Base-by-base conservation (phyloP, 2,113 vertebrate species). In the Rafetus swinhoei region DNA sequence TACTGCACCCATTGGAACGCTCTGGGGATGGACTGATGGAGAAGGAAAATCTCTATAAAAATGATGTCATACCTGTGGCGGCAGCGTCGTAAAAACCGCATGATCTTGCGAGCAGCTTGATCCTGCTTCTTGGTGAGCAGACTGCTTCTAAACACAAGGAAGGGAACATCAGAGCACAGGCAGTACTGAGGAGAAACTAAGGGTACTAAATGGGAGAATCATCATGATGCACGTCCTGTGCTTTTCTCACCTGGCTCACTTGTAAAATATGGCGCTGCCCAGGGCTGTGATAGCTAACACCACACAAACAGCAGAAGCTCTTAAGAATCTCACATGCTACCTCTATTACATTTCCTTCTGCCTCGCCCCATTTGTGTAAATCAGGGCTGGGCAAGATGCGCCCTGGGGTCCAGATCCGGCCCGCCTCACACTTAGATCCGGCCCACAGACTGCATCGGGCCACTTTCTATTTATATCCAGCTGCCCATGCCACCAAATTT, bases 101-200 rank as follows among this genome's bases (percentile, higher is more conserved):
- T 99, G 92, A 99, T 99, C 98, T 99, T 99, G 95, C 99, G 99
- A 97, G 99, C 99, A 97, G 99, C 99, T 98, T 99, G 99, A 97
- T 99, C 99, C 97, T 99, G 99, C 97, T 99, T 99, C 98, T 99
- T 99, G 96, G 99, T 99, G 96, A 99, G 98, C 97, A 99, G 98
- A 99, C 99, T 99, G 97, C 99, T 99, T 98, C 99, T 99, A 96
- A 95, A 98, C 35, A 97, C 86, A 92, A 15, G 1, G 52, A 0
- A 15, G 79, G 88, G 65, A 60, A 85, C 21, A 62, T 85, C 79
- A 90, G 69, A 45, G 76, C 3, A 3, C 0, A 22, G 65, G 80
- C 24, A 57, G 79, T 82, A 92, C 54, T 2, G 24, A 18, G 21
- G 65, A 74, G 1, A 84, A 53, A 45, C 45, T 7, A 45, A 0